Conservation (phyloP, 2,797 vertebrate species). For the Crocidura indochinensis region DNA sequence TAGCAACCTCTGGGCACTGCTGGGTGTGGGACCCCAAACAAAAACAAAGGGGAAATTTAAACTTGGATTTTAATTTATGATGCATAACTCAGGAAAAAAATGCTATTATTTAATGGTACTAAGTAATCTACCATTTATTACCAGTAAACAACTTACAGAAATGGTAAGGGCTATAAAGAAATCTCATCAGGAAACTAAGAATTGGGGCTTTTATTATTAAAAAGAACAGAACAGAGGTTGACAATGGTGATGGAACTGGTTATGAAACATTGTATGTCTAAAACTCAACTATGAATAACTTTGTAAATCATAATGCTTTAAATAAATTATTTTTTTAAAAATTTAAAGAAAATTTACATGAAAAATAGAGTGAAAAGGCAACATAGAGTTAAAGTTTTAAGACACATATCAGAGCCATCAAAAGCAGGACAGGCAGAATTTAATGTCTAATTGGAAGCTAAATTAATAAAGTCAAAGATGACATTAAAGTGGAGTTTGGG, state of each 20-base stretch:
- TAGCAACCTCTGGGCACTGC: no score
- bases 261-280: no score
- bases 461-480: background rate
- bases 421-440: background rate
- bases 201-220: background rate
- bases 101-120: background rate
- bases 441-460: background rate
- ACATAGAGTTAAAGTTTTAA: background rate
- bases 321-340: no score
- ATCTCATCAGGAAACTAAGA: background rate
- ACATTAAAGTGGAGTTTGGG: background rate
- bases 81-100: constrained; percentile 13
- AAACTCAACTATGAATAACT: no score
- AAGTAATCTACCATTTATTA: background rate
- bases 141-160: background rate
- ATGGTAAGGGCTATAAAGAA: background rate
- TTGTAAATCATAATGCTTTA: no score
- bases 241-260: no score
- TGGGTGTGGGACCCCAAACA: no score
- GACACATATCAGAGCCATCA: background rate
- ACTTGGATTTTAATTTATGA: background rate
- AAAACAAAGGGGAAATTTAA: background rate
- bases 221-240: background rate
- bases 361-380: background rate
- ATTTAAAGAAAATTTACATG: no score